Base-by-base conservation (phyloP, 2,888 invertebrate species). In the Auanema sp. region DNA sequence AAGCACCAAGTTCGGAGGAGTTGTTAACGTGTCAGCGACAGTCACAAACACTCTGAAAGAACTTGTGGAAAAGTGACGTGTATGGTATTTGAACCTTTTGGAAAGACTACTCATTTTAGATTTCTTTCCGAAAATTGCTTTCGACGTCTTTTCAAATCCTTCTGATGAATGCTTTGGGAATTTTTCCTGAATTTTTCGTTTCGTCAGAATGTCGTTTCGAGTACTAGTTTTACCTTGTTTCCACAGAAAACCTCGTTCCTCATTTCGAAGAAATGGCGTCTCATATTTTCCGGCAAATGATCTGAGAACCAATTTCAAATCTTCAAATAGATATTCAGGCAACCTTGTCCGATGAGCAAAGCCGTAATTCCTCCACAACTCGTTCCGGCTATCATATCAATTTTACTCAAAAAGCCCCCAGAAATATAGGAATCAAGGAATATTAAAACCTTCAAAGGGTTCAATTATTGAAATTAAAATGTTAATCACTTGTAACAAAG, bases 1-100 rank as follows among this genome's bases (percentile, higher is more conserved):
- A 21, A 73, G 66, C n/a, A 69, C 57, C 52, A 73, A 59, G 25
- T 66, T 65, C 21, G 71, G 64, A 10, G 73, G 73, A 1, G 68
- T 65, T 58, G 64, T 69, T 40, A 67, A 63, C 6, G 73, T 66
- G 40, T 73, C 71, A 23, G 67, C 61, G 49, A 73, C 71, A 14
- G 73, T 71, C 42, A 73, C 69, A 40, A 72, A 61, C 25, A 64
- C 52, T 5, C 62, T 61, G 23, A 58, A 5, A 5, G 4, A 47
- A 5, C 16, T 47, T 47, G 10, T 33, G 8, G 8, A 3, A 33
- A 33, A 33, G 3, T 5, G 33, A 25, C 41, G 59, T 62, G 1
- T 63, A 63, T 10, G 62, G 54, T 33, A 63, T 65, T 60, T 68
- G 65, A 14, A 68, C 49, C 18, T 61, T 65, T 51, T 65, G 47